These are phyloP conservation scores for Galbula dea DNA, from an alignment of 2,113 vertebrate species.

Conservation along the genomic window DNA sequence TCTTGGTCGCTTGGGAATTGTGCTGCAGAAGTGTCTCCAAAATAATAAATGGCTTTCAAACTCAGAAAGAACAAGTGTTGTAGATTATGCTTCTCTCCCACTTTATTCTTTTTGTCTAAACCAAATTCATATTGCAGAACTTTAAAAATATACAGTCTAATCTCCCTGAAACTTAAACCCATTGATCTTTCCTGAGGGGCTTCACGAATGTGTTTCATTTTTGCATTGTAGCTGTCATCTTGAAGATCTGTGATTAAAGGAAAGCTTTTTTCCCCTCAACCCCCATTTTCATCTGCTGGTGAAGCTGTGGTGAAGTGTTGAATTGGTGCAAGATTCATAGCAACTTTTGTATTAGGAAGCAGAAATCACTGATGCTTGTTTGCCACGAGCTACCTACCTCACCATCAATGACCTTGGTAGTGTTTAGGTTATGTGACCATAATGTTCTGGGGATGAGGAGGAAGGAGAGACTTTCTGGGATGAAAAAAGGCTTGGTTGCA, in stretches of 20 bases:
- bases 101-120: slow-evolving; percentile 52
- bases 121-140: slow-evolving; percentile 43
- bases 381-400: not conserved
- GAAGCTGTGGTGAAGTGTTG: not conserved
- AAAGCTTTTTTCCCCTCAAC: not conserved
- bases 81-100: slow-evolving; percentile 28
- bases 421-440: not conserved
- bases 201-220: slow-evolving; percentile 55
- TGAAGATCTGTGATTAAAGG: slow-evolving; percentile 55
- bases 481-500: not conserved
- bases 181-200: slow-evolving; percentile 51
- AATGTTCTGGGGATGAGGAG: not conserved
- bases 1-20: not conserved
- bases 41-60: slow-evolving; percentile 54
- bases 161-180: slow-evolving; percentile 53
- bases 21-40: slow-evolving; percentile 27
- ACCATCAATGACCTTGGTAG: not conserved
- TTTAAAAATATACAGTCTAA: slow-evolving; percentile 44
- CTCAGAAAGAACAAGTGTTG: slow-evolving; percentile 2
- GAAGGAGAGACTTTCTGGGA: not conserved
- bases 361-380: not conserved
- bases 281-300: not conserved
- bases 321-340: not conserved
- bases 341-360: not conserved
- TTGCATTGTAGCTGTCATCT: slow-evolving; percentile 30